Conservation (phyloP, 2,888 invertebrate genomes). For the Dermolepida albohirtum region DNA sequence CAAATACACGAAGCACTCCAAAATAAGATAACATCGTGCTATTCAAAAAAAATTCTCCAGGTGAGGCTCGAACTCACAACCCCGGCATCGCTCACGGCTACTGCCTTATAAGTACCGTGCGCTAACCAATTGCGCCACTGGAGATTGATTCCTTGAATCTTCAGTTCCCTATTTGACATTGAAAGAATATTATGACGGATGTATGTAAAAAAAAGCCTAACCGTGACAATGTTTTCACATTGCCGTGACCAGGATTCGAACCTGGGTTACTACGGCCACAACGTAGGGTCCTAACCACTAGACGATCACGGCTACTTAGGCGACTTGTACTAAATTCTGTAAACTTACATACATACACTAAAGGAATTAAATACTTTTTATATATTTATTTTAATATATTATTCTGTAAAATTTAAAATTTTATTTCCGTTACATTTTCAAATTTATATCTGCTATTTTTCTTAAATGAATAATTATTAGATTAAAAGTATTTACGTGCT, state of each 20-base stretch:
- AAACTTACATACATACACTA: too few species aligned
- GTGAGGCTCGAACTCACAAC: slow-evolving; percentile 99
- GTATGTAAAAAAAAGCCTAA: slow-evolving; percentile 6
- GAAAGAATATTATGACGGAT: background rate
- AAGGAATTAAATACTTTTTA: too few species aligned
- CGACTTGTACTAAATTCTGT: too few species aligned
- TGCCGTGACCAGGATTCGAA: slow-evolving; percentile 82
- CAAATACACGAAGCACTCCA: too few species aligned
- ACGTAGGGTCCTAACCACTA: slow-evolving; percentile 82
- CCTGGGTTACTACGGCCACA: slow-evolving; percentile 84
- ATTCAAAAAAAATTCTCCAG: slow-evolving; percentile 80
- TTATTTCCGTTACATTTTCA: too few species aligned
- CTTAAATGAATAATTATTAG: too few species aligned
- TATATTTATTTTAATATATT: too few species aligned
- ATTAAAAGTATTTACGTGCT: too few species aligned
- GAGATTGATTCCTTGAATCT: slow-evolving; percentile 57
- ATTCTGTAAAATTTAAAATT: too few species aligned
- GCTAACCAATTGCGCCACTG: slow-evolving; percentile 99
- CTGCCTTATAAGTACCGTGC: slow-evolving; percentile 99
- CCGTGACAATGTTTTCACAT: slow-evolving; percentile 52
- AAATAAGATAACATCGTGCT: too few species aligned
- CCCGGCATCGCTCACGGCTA: slow-evolving; percentile 97
- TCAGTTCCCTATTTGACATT: slow-evolving; percentile 13
- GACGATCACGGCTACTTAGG: slow-evolving; percentile 73
- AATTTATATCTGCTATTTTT: too few species aligned